These are phyloP conservation scores for Strigamia maritima DNA, from an alignment of 2,888 invertebrate genomes.

Conservation along the genomic window DNA sequence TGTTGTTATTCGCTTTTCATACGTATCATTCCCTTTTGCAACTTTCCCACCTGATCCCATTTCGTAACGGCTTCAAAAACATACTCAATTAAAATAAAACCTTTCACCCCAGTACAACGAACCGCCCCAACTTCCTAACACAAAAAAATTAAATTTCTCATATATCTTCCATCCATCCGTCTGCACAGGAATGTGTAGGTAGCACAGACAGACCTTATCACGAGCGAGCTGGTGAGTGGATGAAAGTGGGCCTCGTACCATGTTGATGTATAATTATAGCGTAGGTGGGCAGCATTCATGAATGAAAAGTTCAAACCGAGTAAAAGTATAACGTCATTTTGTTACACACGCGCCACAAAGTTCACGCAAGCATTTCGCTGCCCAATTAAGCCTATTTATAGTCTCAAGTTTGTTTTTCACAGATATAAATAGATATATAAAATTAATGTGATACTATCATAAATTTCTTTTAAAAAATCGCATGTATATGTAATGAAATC, in stretches of 20 bases:
- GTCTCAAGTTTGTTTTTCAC: neutral
- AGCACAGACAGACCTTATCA: neutral
- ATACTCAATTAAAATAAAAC: neutral
- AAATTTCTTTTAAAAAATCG: neutral
- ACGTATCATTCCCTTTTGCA: neutral
- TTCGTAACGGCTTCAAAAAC: neutral
- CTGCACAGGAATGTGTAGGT: neutral
- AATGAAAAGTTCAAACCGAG: conserved; percentile 4
- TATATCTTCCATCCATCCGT: neutral
- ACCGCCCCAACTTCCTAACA: neutral
- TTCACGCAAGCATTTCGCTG: neutral
- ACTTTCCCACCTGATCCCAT: conserved; percentile 23
- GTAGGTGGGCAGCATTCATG: conserved; percentile 6
- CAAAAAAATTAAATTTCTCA: neutral
- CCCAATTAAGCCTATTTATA: neutral
- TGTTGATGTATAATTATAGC: neutral
- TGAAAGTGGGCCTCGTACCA: neutral
- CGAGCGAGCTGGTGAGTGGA: neutral
- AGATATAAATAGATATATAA: neutral
- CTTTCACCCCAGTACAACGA: neutral
- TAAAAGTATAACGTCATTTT: neutral
- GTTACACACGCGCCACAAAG: neutral
- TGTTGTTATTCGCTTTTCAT: conserved; percentile 9
- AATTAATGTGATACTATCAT: neutral
- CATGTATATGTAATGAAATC: neutral